phyloP scores from a whole-genome alignment of 2,113 vertebrate species.

The Coryphaenoides rupestris region DNA sequence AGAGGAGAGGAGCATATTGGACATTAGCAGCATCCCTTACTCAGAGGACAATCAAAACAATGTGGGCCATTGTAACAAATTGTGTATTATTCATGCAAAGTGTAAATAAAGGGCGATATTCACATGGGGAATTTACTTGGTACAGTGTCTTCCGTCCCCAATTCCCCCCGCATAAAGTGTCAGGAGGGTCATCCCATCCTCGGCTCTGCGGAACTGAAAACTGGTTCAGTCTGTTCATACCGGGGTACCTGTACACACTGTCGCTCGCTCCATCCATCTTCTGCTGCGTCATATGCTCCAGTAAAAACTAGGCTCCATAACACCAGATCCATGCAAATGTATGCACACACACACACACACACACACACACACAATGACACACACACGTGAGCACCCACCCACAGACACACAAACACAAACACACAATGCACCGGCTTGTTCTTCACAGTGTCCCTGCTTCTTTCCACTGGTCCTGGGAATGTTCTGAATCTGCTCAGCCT shows the following conservation, averaged over 20 bases:
- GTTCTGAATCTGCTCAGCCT: conserved; percentile 51
- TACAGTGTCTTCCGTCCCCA: too few species aligned
- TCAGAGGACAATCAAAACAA: too few species aligned
- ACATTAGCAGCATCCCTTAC: conserved; percentile 29
- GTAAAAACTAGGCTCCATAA: neutral
- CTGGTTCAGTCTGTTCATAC: conserved; percentile 20
- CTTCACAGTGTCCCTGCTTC: conserved; percentile 49
- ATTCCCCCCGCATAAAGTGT: too few species aligned
- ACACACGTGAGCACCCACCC: too few species aligned
- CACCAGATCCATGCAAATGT: neutral
- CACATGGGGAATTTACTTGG: too few species aligned
- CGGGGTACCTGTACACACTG: neutral
- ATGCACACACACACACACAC: neutral
- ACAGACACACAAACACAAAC: too few species aligned
- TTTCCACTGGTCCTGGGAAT: conserved; percentile 56
- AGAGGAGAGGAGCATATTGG: conserved; percentile 2
- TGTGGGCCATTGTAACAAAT: too few species aligned
- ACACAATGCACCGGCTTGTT: conserved; percentile 41
- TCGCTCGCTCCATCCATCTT: neutral
- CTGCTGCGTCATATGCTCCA: neutral
- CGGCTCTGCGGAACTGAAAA: neutral
- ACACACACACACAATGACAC: too few species aligned
- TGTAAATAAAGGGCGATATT: neutral
- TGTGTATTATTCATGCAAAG: neutral
- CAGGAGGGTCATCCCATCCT: too few species aligned